These are phyloP conservation scores for Amphipoea oculea DNA, from an alignment of 2,888 invertebrate genomes.

Conservation along the genomic window DNA sequence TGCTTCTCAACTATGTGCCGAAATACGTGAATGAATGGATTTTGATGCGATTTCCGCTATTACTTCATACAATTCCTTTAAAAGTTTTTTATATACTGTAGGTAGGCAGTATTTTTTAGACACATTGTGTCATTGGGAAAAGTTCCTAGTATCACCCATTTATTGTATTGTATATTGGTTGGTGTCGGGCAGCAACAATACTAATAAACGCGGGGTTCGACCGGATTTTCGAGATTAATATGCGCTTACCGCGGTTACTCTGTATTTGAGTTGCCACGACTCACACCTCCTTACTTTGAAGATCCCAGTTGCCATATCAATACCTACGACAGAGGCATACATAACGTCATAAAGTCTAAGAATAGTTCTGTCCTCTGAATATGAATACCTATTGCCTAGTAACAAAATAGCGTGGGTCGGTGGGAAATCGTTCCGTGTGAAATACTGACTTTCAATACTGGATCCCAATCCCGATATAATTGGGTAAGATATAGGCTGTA, in stretches of 20 bases:
- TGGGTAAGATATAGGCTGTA: constrained; percentile 19
- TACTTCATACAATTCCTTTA: not conserved
- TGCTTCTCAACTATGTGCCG: not conserved
- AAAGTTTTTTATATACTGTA: not conserved
- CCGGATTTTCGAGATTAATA: not conserved
- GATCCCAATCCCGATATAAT: constrained; percentile 23
- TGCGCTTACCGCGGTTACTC: not conserved
- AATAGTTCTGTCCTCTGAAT: constrained; percentile 25
- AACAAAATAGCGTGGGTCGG: constrained; percentile 22
- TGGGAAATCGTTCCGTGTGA: constrained; percentile 16
- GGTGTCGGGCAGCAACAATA: not conserved
- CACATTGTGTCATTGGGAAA: not conserved
- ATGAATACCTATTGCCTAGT: constrained; percentile 26
- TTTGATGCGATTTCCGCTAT: not conserved
- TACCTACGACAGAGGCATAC: not conserved
- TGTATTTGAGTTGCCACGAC: constrained; percentile 1
- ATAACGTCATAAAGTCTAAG: constrained; percentile 11
- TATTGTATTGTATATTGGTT: not conserved
- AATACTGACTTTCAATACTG: constrained; percentile 19
- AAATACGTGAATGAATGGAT: not conserved
- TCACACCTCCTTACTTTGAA: constrained; percentile 20
- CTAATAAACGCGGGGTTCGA: not conserved
- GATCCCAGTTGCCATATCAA: not conserved
- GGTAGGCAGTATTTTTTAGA: not conserved
- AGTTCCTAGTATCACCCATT: not conserved